Conservation (phyloP, 2,888 invertebrate genomes). For the Bhutanitis thaidina region DNA sequence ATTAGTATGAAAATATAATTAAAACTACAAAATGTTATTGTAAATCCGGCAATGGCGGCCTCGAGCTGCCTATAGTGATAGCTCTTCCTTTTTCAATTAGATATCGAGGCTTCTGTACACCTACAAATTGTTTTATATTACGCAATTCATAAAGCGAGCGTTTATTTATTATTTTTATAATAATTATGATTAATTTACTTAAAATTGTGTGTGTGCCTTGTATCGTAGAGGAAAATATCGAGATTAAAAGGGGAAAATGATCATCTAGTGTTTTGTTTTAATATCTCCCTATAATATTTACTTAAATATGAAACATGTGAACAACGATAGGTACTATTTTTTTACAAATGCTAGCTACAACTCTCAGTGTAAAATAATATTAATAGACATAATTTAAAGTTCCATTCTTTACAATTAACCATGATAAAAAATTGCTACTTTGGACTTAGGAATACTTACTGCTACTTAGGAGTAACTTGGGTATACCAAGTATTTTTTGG, state of each 20-base stretch:
- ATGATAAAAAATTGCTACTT: no score
- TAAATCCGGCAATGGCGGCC: constrained; percentile 29
- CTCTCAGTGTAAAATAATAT: no score
- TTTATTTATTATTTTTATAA: constrained; percentile 66
- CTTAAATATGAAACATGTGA: not conserved
- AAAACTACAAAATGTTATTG: constrained; percentile 25
- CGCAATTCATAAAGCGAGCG: constrained; percentile 61
- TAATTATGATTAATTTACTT: constrained; percentile 74
- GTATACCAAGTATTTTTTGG: no score
- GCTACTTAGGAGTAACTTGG: no score
- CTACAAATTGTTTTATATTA: constrained; percentile 49
- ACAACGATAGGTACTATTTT: no score
- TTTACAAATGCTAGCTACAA: no score
- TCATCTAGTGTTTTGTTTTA: constrained; percentile 59
- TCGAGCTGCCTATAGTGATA: constrained; percentile 48
- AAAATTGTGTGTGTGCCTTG: constrained; percentile 85
- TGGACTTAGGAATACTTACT: no score
- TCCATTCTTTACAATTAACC: no score
- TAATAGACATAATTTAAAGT: no score
- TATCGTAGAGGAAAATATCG: constrained; percentile 83
- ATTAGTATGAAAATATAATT: constrained; percentile 11
- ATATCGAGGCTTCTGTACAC: constrained; percentile 43
- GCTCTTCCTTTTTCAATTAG: constrained; percentile 53
- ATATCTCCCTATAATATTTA: constrained; percentile 11
- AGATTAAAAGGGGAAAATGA: constrained; percentile 81